Base-by-base conservation (phyloP, 2,113 vertebrate species). In the Dromaius novaehollandiae region DNA sequence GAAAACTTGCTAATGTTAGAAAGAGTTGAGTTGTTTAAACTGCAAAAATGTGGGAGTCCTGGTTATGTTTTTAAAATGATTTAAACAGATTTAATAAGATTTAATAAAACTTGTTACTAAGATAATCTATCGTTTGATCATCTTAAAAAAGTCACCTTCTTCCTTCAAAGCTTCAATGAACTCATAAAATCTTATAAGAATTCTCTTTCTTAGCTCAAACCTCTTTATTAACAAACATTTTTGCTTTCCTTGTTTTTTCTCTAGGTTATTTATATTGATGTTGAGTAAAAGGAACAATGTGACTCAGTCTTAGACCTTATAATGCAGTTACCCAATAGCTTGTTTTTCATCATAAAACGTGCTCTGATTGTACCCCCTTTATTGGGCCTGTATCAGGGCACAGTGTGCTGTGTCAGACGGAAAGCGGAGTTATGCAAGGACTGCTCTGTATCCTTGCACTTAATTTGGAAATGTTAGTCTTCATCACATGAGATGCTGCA, bases 1-100 rank as follows among this genome's bases (percentile, higher is more conserved):
- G 93, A 96, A 95, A 95, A 93, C 4, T 88, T 94, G 58, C 18
- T 83, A 38, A 44, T 30, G 25, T 68, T 69, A 80, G 58, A 56
- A 91, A 30, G 2, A 70, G 24, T 55, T 74, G 79, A 50, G 2
- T 34, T 28, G 30, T 40, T 25, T 66, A 13, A 94, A 73, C 46
- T 74, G 26, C 30, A 77, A 13, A 87, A 51, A 17, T 24, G 16
- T n/a, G 19, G 46, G 34, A n/a, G 13, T 22, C 9, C n/a, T 51
- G 25, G 38, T n/a, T 7, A 61, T 65, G 25, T 28, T 91, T 80
- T 69, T 6, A 4, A 65, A 51, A 34, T 36, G 0, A 25, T 34
- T 79, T 69, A 28, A 88, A 64, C 42, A 77, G 36, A 36, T 60
- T 65, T 64, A 68, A 16, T 53, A 53, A 58, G 44, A 38, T 63